Evolutionary conservation across 2,888 invertebrate genomes (phyloP).

Genomic region (Temnothorax unifasciatus): DNA sequence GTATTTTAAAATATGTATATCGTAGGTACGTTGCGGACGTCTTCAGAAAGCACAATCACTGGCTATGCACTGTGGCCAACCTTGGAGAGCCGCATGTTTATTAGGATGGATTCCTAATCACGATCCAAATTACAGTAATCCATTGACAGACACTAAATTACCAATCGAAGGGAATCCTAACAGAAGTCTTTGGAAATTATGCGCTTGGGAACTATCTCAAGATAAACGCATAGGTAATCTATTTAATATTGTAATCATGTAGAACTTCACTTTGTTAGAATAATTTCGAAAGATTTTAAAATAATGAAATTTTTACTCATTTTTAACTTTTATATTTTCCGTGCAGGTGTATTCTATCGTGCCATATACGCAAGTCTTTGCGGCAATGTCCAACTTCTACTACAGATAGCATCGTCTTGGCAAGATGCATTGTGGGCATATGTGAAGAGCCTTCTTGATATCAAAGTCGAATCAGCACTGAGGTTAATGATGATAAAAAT

Average conservation of each 20-base stretch:
- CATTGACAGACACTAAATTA: slow-evolving; percentile 83
- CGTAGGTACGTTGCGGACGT: slow-evolving; percentile 94
- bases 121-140: slow-evolving; percentile 91
- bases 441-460: slow-evolving; percentile 93
- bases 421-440: slow-evolving; percentile 97
- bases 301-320: not conserved
- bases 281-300: not conserved
- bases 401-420: slow-evolving; percentile 94
- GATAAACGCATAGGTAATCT: slow-evolving; percentile 81
- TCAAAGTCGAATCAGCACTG: slow-evolving; percentile 93
- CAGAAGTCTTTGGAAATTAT: slow-evolving; percentile 93
- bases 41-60: slow-evolving; percentile 94
- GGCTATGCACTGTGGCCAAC: slow-evolving; percentile 95
- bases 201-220: slow-evolving; percentile 88
- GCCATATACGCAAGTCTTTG: slow-evolving; percentile 88
- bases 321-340: not conserved
- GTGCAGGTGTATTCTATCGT: slow-evolving; percentile 82
- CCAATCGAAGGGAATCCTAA: slow-evolving; percentile 94
- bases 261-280: not conserved
- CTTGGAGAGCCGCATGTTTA: slow-evolving; percentile 96
- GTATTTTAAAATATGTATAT: slow-evolving; percentile 85
- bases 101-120: slow-evolving; percentile 96
- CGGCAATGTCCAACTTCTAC: slow-evolving; percentile 93
- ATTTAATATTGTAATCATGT: slow-evolving; percentile 13
- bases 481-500: slow-evolving; percentile 88